Conservation (phyloP, 2,113 vertebrate genomes). For the Poeciliopsis prolifica region DNA sequence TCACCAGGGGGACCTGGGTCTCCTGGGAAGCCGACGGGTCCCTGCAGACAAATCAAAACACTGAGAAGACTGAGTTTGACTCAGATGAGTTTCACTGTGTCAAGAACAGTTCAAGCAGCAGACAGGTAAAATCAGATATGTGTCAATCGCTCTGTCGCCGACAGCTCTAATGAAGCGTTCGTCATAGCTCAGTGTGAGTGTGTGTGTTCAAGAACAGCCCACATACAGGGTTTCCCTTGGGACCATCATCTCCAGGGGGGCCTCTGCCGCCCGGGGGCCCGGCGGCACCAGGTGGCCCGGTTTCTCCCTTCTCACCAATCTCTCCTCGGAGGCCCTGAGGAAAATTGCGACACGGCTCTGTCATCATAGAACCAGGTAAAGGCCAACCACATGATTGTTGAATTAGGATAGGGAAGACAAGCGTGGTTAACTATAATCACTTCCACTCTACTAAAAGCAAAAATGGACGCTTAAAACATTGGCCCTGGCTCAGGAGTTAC, state of each 20-base stretch:
- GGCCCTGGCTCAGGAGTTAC: conserved; percentile 46
- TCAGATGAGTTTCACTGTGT: conserved; percentile 34
- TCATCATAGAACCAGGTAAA: conserved; percentile 11
- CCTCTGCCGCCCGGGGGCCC: conserved; percentile 92
- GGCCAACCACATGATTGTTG: neutral
- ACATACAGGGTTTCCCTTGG: conserved; percentile 97
- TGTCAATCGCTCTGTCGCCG: conserved; percentile 28
- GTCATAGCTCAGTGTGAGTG: conserved; percentile 5
- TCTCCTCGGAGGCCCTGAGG: conserved; percentile 92
- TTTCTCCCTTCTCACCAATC: conserved; percentile 95
- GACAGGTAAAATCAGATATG: conserved; percentile 31
- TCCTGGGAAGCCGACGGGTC: conserved; percentile 96
- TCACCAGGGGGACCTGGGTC: conserved; percentile 96
- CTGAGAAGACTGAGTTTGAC: conserved; percentile 30
- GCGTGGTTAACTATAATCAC: neutral
- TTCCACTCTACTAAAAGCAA: conserved; percentile 8
- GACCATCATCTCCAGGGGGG: conserved; percentile 93
- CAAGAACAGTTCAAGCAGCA: conserved; percentile 31
- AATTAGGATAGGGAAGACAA: neutral
- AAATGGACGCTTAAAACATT: conserved; percentile 25
- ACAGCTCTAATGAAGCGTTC: conserved; percentile 39
- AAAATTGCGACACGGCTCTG: conserved; percentile 17
- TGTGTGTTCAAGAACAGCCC: conserved; percentile 17
- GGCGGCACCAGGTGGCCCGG: conserved; percentile 94
- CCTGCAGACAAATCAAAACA: conserved; percentile 76